Evolutionary conservation across 2,797 vertebrate species (phyloP), one percentile per base, ranked within the genome.

Genomic region (Schizopygopsis malacanthus): DNA sequence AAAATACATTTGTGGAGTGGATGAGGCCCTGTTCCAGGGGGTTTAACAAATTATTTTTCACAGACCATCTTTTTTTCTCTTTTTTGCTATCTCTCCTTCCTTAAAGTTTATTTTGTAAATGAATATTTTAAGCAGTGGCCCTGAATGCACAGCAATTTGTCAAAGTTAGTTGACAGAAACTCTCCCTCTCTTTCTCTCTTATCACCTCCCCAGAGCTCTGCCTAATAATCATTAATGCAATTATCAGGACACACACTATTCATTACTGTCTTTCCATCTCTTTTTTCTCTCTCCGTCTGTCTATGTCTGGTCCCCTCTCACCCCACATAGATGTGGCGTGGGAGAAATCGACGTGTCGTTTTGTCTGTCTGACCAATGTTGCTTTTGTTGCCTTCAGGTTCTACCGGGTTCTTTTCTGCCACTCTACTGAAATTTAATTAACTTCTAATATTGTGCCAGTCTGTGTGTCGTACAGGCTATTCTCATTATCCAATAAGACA

Each of bases 201-300:
- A 90, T 91, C 87, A 90, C 89, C 88, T 87, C 93, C 90, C 90
- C 89, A 90, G 81, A 61, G 89, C 81, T 93, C 90, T 92, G 90
- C 89, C 90, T 95, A 92, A 94, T 93, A 94, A 94, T 94, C 92
- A 93, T 93, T 94, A 93, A 92, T 90, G 90, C 87, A 90, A 93
- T 95, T 93, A 93, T 94, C 91, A 89, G 91, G 91, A 93, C 90
- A 88, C 91, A 90, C 81, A 91, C 79, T 86, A 93, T 94, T 94
- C 92, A 95, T 95, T 93, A 91, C 87, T 20, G 81, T 82, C 85
- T 82, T 78, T 82, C 77, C 59, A 59, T 89, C 45, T 73, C 18
- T 81, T 52, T 71, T 84, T 75, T 85, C 80, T 87, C 77, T 56
- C 63, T 43, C 54, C 20, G 10, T 80, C 81, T 45, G 76, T 39